phyloP scores from a whole-genome alignment of 2,797 vertebrate genomes.

The Dermochelys coriacea region DNA sequence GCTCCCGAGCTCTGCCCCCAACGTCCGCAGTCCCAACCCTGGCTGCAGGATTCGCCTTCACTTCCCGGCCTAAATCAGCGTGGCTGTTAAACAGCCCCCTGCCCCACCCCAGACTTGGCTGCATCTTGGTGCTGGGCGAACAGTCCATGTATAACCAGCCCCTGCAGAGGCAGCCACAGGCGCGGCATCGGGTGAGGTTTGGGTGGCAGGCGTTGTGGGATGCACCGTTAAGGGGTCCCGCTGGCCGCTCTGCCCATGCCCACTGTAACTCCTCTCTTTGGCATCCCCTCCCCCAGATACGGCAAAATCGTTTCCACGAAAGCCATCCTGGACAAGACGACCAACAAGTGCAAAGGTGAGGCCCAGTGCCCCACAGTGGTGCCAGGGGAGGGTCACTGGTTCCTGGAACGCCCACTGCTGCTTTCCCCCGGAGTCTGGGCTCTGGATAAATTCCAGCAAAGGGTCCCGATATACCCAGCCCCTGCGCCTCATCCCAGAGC shows the following conservation, averaged over 20 bases:
- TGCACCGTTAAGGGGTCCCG: neutral
- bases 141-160: no score
- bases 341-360: constrained; percentile 97
- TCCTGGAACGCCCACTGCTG: neutral
- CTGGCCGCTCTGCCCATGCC: neutral
- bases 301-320: constrained; percentile 98
- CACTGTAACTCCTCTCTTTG: neutral
- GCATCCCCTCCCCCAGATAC: constrained; percentile 79
- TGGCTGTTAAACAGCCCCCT: neutral
- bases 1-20: neutral
- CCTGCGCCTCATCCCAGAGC: neutral
- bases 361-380: neutral
- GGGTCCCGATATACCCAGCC: neutral
- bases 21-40: neutral
- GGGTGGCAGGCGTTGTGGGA: neutral
- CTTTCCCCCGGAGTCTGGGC: neutral
- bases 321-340: constrained; percentile 95
- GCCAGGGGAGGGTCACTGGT: neutral
- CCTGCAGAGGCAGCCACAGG: no score
- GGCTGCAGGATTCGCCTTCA: neutral
- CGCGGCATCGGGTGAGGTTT: neutral
- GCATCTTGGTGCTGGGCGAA: neutral
- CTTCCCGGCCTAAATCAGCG: neutral
- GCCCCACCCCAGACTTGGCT: neutral
- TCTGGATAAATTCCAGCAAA: neutral